Conservation (phyloP, 2,888 invertebrate genomes). For the Oscheius sp. region DNA sequence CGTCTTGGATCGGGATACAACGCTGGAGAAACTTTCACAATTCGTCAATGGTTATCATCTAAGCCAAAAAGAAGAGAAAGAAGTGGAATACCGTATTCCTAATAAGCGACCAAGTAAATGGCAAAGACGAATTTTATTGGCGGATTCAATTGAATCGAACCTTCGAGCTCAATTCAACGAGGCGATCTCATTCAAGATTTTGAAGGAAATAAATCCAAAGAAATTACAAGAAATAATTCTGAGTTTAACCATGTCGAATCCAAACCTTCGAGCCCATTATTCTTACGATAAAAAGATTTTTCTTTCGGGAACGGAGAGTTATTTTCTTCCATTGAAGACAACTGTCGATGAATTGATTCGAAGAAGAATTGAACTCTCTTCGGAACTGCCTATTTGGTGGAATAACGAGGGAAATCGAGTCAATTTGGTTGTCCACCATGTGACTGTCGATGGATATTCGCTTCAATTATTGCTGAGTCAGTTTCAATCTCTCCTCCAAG, state of each 20-base stretch:
- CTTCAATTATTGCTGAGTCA: conserved; percentile 4
- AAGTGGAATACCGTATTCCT: background rate
- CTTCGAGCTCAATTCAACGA: conserved; percentile 22
- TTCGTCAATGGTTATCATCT: background rate
- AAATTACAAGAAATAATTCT: background rate
- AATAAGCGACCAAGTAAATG: background rate
- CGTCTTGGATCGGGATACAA: background rate
- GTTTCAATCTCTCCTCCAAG: background rate
- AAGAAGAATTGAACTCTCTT: background rate
- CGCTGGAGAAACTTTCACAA: background rate
- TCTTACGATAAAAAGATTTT: background rate
- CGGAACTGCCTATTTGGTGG: background rate
- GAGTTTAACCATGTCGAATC: background rate
- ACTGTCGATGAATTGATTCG: background rate
- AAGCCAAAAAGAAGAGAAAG: background rate
- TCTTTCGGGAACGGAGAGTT: conserved; percentile 25
- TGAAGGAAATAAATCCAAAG: background rate
- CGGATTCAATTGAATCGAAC: conserved; percentile 1
- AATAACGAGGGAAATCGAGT: background rate
- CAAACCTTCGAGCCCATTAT: conserved; percentile 12
- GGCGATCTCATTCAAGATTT: background rate
- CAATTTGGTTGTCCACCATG: conserved; percentile 21
- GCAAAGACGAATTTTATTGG: conserved; percentile 8
- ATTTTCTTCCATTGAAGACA: background rate
- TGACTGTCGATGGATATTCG: conserved; percentile 24